Evolutionary conservation across 2,888 invertebrate genomes (phyloP).

Genomic region (Odontocolon sp.): DNA sequence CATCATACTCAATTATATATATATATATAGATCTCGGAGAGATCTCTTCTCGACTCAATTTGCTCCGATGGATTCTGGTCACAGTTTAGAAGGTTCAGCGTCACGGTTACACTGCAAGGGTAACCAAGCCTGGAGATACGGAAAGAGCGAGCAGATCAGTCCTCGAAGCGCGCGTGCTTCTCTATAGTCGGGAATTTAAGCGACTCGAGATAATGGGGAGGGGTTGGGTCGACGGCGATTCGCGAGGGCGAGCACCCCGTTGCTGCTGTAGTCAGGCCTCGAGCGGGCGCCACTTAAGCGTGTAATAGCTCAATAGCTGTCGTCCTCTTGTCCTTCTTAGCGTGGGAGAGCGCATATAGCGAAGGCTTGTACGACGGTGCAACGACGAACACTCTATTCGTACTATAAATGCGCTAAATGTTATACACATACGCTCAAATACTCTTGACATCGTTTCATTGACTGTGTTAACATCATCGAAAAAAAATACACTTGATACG

Average conservation of each 20-base stretch:
- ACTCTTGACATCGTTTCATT: no score
- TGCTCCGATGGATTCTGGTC: constrained; percentile 48
- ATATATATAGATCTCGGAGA: constrained; percentile 40
- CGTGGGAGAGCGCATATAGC: neutral
- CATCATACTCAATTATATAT: constrained; percentile 25
- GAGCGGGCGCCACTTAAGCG: constrained; percentile 73
- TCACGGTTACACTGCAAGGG: constrained; percentile 55
- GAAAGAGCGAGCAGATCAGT: constrained; percentile 4
- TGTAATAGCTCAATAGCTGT: constrained; percentile 79
- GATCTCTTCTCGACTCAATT: constrained; percentile 50
- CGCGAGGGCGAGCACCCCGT: constrained; percentile 50
- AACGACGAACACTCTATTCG: no score
- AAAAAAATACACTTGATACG: no score
- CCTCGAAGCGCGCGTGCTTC: constrained; percentile 30
- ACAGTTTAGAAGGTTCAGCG: constrained; percentile 52
- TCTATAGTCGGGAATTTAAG: constrained; percentile 35
- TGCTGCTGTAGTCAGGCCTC: constrained; percentile 69
- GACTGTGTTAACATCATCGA: no score
- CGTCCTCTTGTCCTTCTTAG: constrained; percentile 60
- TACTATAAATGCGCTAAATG: no score
- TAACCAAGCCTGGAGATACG: constrained; percentile 15
- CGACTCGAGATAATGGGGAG: constrained; percentile 8
- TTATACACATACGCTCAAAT: no score
- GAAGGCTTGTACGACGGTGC: neutral
- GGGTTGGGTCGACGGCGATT: constrained; percentile 41